These are phyloP conservation scores for Melanotaenia trifasciata DNA, from an alignment of 2,797 vertebrate species.

Conservation along the genomic window DNA sequence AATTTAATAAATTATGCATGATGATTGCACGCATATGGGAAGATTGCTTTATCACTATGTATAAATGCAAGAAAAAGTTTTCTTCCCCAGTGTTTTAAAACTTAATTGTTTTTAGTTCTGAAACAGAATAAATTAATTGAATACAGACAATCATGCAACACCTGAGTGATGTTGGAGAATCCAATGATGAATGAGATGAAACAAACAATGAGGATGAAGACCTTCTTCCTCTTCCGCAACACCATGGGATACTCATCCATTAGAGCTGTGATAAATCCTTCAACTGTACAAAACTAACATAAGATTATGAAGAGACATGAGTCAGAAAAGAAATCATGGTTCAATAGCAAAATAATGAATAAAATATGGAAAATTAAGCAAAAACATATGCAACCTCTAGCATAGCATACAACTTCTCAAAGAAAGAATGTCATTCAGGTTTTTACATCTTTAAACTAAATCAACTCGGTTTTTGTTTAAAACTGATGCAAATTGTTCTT, in stretches of 20 bases:
- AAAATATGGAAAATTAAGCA: not conserved
- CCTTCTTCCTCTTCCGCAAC: constrained; percentile 90
- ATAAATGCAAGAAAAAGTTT: constrained; percentile 33
- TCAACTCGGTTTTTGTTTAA: no score
- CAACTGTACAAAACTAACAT: constrained; percentile 91
- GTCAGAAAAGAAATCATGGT: not conserved
- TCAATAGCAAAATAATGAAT: not conserved
- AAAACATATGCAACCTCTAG: not conserved
- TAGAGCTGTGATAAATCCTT: constrained; percentile 93
- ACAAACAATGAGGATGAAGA: constrained; percentile 90
- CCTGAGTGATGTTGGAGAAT: constrained; percentile 95
- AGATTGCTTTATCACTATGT: constrained; percentile 47
- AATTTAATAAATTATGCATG: constrained; percentile 46
- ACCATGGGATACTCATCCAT: constrained; percentile 89
- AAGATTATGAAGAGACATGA: not conserved
- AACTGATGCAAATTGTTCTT: no score
- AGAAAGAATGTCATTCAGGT: no score
- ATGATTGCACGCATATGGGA: constrained; percentile 48
- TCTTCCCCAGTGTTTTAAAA: not conserved
- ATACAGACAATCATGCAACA: constrained; percentile 33
- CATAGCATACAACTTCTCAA: no score
- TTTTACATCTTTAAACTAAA: no score
- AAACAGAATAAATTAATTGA: not conserved
- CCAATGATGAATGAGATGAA: constrained; percentile 90
- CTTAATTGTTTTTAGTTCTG: not conserved